Evolutionary conservation across 2,888 invertebrate genomes (phyloP), one percentile per base, ranked within the genome.

Genomic region (Agrochola lota): DNA sequence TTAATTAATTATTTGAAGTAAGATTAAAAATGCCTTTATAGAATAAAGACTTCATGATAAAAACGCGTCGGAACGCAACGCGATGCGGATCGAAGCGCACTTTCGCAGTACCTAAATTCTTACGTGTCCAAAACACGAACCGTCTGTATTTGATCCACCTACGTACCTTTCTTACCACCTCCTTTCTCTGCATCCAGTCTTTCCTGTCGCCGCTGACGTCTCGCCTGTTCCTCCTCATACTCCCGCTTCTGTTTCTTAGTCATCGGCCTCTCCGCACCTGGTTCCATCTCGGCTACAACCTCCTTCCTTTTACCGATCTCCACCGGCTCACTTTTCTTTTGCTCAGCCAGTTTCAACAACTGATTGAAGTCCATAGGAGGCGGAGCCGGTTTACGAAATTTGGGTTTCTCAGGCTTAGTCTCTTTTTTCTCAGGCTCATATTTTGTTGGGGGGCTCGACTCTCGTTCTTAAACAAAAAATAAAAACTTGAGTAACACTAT

Each of bases 221-320:
- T 96, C 66, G 98, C 98, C 92, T 97, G 97, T 86, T 98, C 98
- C 88, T 98, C 98, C 89, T 98, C 97, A 89, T 97, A 97, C 91
- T 98, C 98, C 66, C 97, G 96, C 90, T 97, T 98, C 91, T 99
- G 98, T 87, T 97, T 98, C 87, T 98, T 98, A 0, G 99, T 99
- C 97, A 99, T 97, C 20, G 98, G 96, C 64, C 98, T 97, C 85
- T 98, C 98, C 0, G 75, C 64, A 0, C 84, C 84, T 4, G 97
- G 97, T 80, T 98, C 97, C 35, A 97, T 95, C 81, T 97, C 97
- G 78, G 97, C 92, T 0, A 88, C 84, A 15, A 78, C 86, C 74
- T 95, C 94, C 83, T 95, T 85, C 70, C 70, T 95, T 12, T 92
- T 88, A 11, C 82, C 92, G 12, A 92, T 90, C 49, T 97, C 97